Evolutionary conservation across 2,888 invertebrate genomes (phyloP), one percentile per base, ranked within the genome.

Genomic region (Odontomyia ornata): DNA sequence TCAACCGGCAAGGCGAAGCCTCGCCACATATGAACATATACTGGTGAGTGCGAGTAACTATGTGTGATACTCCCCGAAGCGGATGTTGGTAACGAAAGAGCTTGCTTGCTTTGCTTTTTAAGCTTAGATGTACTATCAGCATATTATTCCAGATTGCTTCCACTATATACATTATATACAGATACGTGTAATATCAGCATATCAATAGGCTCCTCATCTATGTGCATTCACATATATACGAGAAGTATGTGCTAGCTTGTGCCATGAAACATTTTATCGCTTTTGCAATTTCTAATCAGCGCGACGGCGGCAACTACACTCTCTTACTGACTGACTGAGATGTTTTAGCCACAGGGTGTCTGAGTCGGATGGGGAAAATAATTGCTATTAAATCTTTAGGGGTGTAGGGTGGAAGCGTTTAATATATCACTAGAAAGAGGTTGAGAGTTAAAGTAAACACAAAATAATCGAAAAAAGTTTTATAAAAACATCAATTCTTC

Each of bases 221-320:
- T 36, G 36, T 36, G 36, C 36, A 36, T 36, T 9, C 36, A 36
- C 36, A 36, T 36, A 36, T 36, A n/a, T n/a, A n/a, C n/a, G n/a
- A n/a, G n/a, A n/a, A n/a, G n/a, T n/a, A n/a, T 13, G 56, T 56
- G 56, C 13, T 56, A n/a, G 21, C 36, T 36, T 36, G 36, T 5
- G 36, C 57, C 57, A 23, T 60, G 57, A 25, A 60, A 25, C 25
- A 60, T 25, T 52, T 60, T 60, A 60, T 60, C 57, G 57, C 57
- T 25, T 60, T 60, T 60, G 57, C 57, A 60, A 60, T 60, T 60
- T 60, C 57, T 60, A 60, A 60, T 60, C 57, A 25, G 25, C 23
- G 3, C 9, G 57, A 60, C 9, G 25, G n/a, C n/a, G n/a, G 18
- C 21, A 5, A 52, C 11, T 23, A 25, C 18, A 60, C 57, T 25